phyloP scores from a whole-genome alignment of 1,140 invertebrate species.

The Ostrea edulis region DNA sequence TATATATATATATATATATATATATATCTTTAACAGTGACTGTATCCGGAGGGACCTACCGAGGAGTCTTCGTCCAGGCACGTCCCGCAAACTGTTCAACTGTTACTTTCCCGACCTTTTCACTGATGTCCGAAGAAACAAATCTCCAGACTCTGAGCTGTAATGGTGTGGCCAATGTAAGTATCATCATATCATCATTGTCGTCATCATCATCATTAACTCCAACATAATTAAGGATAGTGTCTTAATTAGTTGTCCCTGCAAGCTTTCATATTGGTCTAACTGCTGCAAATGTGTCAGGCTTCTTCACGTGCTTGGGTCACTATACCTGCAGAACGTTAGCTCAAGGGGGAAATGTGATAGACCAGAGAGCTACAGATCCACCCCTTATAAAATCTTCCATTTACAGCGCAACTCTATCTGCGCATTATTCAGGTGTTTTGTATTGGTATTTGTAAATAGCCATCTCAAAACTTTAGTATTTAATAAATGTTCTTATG shows the following conservation, averaged over 20 bases:
- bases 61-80: neutral
- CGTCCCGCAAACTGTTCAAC: neutral
- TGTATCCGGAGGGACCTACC: neutral
- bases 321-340: too few relatives aligned
- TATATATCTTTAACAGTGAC: neutral
- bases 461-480: too few relatives aligned
- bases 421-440: too few relatives aligned
- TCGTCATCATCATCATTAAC: neutral
- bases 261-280: neutral
- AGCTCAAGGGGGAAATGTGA: too few relatives aligned
- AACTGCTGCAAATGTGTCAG: neutral
- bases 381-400: too few relatives aligned
- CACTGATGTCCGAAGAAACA: neutral
- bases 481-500: too few relatives aligned
- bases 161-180: neutral
- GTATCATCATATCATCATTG: neutral
- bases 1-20: neutral
- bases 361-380: too few relatives aligned
- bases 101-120: neutral
- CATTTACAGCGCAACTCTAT: too few relatives aligned
- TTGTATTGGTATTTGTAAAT: too few relatives aligned
- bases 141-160: neutral
- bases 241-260: too few relatives aligned
- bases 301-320: neutral
- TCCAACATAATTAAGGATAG: neutral